Evolutionary conservation across 2,888 invertebrate genomes (phyloP).

Genomic region (Tromatobia lineatoria): DNA sequence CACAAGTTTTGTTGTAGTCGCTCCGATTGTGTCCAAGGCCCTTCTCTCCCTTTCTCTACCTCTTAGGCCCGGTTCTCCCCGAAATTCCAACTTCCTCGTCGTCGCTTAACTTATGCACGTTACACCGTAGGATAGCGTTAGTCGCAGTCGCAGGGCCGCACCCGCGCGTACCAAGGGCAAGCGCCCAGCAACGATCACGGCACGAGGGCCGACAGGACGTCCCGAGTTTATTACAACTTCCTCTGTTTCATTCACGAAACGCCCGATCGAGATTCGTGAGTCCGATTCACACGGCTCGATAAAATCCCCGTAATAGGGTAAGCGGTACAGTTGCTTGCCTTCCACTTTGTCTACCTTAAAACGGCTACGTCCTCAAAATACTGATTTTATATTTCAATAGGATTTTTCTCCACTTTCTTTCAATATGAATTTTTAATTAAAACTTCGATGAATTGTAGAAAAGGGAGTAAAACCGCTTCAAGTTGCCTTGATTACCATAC

Average conservation of each 20-base stretch:
- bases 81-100: constrained; percentile 42
- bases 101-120: constrained; percentile 55
- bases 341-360: neutral
- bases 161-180: constrained; percentile 48
- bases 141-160: constrained; percentile 34
- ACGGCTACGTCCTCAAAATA: neutral
- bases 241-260: constrained; percentile 60
- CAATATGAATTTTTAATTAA: neutral
- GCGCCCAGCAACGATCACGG: constrained; percentile 24
- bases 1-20: constrained; percentile 42
- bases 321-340: neutral
- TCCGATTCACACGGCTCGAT: constrained; percentile 56
- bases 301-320: constrained; percentile 50
- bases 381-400: neutral
- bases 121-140: constrained; percentile 28
- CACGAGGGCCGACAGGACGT: constrained; percentile 59
- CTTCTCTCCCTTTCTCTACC: constrained; percentile 10
- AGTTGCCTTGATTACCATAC: no score
- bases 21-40: constrained; percentile 47
- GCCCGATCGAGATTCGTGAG: constrained; percentile 60
- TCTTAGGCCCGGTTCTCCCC: constrained; percentile 24
- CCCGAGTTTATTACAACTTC: constrained; percentile 68
- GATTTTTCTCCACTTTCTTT: neutral
- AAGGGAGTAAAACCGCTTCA: no score
- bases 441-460: neutral